Evolutionary conservation across 2,797 vertebrate genomes (phyloP), one percentile per base, ranked within the genome.

Genomic region (Poecile montanus): DNA sequence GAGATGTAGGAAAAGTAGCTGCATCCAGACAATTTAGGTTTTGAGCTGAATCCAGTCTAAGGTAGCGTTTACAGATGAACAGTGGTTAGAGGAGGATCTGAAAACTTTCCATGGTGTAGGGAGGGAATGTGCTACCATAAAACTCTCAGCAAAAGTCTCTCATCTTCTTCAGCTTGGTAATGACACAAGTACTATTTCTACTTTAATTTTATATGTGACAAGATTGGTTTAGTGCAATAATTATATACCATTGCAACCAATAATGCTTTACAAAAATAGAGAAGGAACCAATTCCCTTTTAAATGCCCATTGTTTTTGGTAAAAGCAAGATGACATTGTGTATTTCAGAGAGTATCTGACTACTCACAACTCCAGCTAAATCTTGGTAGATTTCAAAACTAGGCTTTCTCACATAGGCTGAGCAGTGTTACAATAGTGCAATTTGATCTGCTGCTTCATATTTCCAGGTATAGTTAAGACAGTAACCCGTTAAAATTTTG

Each of bases 131-230:
- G 16, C 38, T 51, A 66, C 27, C 63, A 73, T 61, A 66, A 48
- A 36, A 38, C 9, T 85, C 51, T 60, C 60, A 74, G 44, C 38
- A 91, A 70, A 93, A 91, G 66, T 66, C 86, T 91, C 25, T 94
- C 74, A 85, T 91, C 71, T 95, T 53, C 74, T 95, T 53, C 74
- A 82, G 62, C 56, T 57, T 72, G 10, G 86, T 56, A 85, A 89
- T 75, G 67, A 82, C 56, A 66, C 20, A 87, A 89, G 29, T n/a
- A 20, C 81, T 96, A 87, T 92, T 96, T 94, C 81, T 82, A 47
- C 48, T 93, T 76, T 91, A 94, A 93, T 85, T 86, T 44, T n/a
- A 56, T 86, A 53, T 56, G 25, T 58, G 72, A 71, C n/a, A 51
- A 75, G n/a, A n/a, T 14, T 51, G n/a, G 16, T 76, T 92, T 79